Percentiles rank a stretch among this genome's conserved stretches.
Conservation (phyloP, 2,797 vertebrate genomes). For the Gymnopithys bicolor region DNA sequence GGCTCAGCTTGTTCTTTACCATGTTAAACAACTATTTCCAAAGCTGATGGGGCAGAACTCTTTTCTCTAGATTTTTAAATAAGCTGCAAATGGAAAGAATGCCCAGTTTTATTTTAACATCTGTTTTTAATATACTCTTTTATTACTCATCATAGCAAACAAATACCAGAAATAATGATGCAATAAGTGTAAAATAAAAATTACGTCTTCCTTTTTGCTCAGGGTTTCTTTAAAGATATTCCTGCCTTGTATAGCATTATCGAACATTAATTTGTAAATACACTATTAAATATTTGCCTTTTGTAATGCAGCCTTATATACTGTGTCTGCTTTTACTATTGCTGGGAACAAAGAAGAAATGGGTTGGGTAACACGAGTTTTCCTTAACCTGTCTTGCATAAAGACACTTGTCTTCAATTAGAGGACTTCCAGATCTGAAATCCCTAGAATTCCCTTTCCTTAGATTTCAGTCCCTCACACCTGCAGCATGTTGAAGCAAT, state of each 20-base stretch:
- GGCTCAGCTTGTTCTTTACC: constrained; percentile 32
- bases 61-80: constrained; percentile 20
- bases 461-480: not conserved
- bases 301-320: constrained; percentile 46
- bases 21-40: constrained; percentile 43
- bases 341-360: not conserved
- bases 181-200: constrained; percentile 50
- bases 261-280: constrained; percentile 19
- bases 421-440: not conserved
- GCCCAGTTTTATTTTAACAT: constrained; percentile 17
- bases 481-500: not conserved
- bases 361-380: not conserved
- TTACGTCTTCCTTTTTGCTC: not conserved
- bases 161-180: constrained; percentile 13
- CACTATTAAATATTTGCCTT: constrained; percentile 67
- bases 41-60: constrained; percentile 9
- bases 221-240: constrained; percentile 53
- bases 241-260: constrained; percentile 26
- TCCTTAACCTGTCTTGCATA: not conserved
- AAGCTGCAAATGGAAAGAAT: constrained; percentile 24
- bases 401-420: constrained; percentile 20
- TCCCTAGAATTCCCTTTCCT: constrained; percentile 1
- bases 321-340: constrained; percentile 9
- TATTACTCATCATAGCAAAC: not conserved
- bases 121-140: constrained; percentile 34